These are phyloP conservation scores for Periophthalmus modestus DNA, from an alignment of 2,113 vertebrate species.

Conservation along the genomic window DNA sequence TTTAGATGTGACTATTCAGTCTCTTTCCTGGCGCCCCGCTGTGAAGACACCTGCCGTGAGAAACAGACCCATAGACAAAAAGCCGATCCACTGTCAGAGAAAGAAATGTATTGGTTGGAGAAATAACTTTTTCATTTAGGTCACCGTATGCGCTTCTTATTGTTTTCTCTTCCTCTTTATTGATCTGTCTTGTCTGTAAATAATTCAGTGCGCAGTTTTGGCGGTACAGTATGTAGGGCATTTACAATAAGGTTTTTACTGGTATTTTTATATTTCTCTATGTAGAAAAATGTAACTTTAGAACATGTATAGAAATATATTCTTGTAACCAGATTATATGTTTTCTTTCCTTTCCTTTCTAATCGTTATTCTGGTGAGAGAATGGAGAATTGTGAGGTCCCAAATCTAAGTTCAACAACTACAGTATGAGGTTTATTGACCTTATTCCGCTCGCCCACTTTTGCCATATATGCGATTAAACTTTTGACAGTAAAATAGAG, in stretches of 20 bases:
- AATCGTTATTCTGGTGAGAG: no score
- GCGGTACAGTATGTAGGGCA: background rate
- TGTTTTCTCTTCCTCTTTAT: conserved; percentile 9
- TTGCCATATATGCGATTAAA: no score
- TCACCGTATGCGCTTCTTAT: conserved; percentile 15
- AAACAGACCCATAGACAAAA: conserved; percentile 50
- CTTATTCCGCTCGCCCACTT: no score
- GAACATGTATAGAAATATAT: no score
- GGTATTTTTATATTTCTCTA: background rate
- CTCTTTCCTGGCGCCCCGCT: conserved; percentile 50
- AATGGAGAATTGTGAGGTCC: no score
- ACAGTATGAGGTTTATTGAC: no score
- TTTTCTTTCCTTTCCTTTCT: no score
- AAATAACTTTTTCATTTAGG: conserved; percentile 26
- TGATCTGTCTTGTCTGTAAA: background rate
- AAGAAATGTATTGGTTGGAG: conserved; percentile 34
- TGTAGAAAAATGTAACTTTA: no score
- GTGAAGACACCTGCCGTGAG: conserved; percentile 64
- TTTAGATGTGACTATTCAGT: conserved; percentile 59
- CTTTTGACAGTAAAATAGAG: no score
- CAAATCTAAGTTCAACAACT: no score
- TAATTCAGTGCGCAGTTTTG: background rate
- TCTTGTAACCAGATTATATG: no score
- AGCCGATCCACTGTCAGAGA: conserved; percentile 25
- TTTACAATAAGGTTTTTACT: background rate